These are phyloP conservation scores for Neosilurus hyrtlii DNA, from an alignment of 2,797 vertebrate species.

Conservation along the genomic window DNA sequence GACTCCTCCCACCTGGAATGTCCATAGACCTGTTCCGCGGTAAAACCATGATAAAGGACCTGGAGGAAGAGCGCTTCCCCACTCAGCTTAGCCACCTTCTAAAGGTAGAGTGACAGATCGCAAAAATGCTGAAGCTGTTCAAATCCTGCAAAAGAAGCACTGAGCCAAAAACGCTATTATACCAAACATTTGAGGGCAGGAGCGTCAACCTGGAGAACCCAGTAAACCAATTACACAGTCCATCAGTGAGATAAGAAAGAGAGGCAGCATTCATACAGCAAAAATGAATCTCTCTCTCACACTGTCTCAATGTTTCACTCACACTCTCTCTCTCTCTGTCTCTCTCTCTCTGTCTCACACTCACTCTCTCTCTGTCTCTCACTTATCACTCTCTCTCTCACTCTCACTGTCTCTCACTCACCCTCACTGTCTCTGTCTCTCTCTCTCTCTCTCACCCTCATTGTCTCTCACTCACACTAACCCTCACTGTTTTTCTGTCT, in stretches of 20 bases:
- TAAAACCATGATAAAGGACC: conserved; percentile 95
- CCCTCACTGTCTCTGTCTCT: too few species aligned
- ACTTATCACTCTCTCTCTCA: too few species aligned
- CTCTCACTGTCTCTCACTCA: too few species aligned
- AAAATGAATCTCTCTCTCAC: neutral
- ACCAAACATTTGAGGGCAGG: neutral
- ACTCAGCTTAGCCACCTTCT: conserved; percentile 94
- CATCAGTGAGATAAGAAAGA: neutral
- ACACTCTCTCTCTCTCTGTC: too few species aligned
- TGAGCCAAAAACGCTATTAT: neutral
- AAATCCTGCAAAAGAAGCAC: neutral
- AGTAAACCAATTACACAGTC: too few species aligned
- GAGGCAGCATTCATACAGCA: neutral
- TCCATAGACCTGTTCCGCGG: conserved; percentile 96
- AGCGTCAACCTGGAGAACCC: neutral
- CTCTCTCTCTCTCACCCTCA: too few species aligned
- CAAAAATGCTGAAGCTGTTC: neutral
- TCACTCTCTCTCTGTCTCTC: too few species aligned
- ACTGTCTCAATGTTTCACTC: too few species aligned
- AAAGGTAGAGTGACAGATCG: conserved; percentile 75
- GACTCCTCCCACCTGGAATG: conserved; percentile 94
- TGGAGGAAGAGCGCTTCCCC: conserved; percentile 96
- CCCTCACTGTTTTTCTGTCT: too few species aligned
- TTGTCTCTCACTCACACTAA: too few species aligned
- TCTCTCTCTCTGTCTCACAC: too few species aligned